A percentile compares a stretch with the other conserved stretches of the same genome.
phyloP scores from a whole-genome alignment of 2,888 invertebrate species.

The Cantharis nigra region DNA sequence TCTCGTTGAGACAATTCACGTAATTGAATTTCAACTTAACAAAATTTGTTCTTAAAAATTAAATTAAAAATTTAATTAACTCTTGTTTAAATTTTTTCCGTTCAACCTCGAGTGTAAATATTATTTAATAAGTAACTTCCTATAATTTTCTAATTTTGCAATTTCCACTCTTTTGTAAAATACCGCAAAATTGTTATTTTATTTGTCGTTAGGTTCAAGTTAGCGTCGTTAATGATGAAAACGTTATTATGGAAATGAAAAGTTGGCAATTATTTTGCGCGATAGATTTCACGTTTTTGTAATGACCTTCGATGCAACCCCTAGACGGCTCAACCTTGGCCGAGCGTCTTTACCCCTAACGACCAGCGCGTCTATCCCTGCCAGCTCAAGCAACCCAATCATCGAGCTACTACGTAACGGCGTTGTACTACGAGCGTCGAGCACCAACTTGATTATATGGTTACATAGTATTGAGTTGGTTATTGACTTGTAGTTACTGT shows the following conservation, averaged over 20 bases:
- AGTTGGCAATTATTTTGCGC: conserved; percentile 9
- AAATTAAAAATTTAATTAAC: background rate
- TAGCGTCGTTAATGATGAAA: background rate
- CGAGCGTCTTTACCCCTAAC: conserved; percentile 16
- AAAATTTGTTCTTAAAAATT: background rate
- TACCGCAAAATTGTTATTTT: background rate
- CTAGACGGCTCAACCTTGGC: conserved; percentile 19
- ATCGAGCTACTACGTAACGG: conserved; percentile 7
- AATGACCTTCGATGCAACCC: conserved; percentile 14
- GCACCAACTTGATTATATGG: background rate
- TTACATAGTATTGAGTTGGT: conserved; percentile 1
- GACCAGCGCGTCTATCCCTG: conserved; percentile 20
- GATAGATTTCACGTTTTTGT: background rate
- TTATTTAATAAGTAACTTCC: background rate
- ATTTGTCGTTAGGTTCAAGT: background rate
- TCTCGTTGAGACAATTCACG: background rate
- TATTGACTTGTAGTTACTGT: conserved; percentile 1
- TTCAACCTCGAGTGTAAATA: background rate
- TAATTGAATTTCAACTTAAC: background rate
- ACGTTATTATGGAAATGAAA: background rate
- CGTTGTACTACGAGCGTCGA: conserved; percentile 10
- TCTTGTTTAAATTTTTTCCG: background rate
- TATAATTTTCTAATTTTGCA: background rate
- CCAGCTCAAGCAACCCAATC: conserved; percentile 10
- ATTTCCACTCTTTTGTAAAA: background rate